These are phyloP conservation scores for Poecilia latipinna DNA, from an alignment of 2,113 vertebrate genomes.

Conservation along the genomic window DNA sequence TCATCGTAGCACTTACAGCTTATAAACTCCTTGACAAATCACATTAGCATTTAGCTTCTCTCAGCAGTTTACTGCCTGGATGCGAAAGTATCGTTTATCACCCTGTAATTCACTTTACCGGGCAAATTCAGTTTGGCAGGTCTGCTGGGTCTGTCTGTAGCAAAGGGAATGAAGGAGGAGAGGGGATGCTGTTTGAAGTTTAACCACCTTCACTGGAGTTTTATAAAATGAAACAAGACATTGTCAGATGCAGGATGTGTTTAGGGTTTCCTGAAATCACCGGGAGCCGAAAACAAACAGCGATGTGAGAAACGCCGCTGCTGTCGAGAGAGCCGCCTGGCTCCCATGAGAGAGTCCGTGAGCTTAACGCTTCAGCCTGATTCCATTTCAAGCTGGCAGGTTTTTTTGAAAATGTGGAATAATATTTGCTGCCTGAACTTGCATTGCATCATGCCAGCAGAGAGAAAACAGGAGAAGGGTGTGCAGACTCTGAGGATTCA, in stretches of 20 bases:
- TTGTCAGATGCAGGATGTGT: slow-evolving; percentile 1
- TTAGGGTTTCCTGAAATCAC: slow-evolving; percentile 10
- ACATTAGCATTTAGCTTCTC: slow-evolving; percentile 81
- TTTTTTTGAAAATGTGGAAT: slow-evolving; percentile 58
- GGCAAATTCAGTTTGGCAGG: slow-evolving; percentile 74
- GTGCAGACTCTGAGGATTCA: slow-evolving; percentile 16
- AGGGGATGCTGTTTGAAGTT: slow-evolving; percentile 45
- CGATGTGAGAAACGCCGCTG: slow-evolving; percentile 8
- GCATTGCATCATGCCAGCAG: slow-evolving; percentile 63
- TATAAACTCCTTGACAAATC: slow-evolving; percentile 81
- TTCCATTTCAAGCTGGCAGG: slow-evolving; percentile 58
- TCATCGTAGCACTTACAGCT: slow-evolving; percentile 83
- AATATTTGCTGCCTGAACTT: slow-evolving; percentile 74
- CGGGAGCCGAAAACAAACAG: slow-evolving; percentile 28
- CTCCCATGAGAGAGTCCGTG: slow-evolving; percentile 45
- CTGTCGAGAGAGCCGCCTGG: neutral
- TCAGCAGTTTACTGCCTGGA: slow-evolving; percentile 78
- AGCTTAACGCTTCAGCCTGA: slow-evolving; percentile 64
- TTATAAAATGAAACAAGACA: slow-evolving; percentile 22
- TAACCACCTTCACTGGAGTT: slow-evolving; percentile 30
- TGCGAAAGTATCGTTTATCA: slow-evolving; percentile 80
- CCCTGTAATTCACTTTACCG: slow-evolving; percentile 78
- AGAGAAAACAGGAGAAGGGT: slow-evolving; percentile 18
- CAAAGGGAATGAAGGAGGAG: slow-evolving; percentile 24
- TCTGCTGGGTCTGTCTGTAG: slow-evolving; percentile 64